Evolutionary conservation across 1,140 invertebrate genomes (phyloP), one percentile per base, ranked within the genome.

Genomic region (Papilio xuthus): DNA sequence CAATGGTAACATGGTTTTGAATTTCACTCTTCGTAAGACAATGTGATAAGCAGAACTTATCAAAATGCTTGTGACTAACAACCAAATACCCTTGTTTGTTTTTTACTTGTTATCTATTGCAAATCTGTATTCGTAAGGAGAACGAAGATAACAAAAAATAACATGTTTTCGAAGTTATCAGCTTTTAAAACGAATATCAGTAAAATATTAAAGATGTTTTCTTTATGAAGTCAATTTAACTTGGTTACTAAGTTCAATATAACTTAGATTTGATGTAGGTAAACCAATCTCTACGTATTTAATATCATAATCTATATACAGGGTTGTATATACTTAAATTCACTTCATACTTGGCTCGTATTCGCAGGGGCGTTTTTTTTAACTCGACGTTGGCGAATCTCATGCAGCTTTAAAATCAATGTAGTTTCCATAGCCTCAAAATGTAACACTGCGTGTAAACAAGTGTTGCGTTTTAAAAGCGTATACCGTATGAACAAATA

Each of bases 131-230:
- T 23, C 56, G 20, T 60, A 60, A 60, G 56, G 10, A 28, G 6
- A 10, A 63, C 26, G 12, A 28, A 63, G 23, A 63, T 63, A 63
- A 63, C 10, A 63, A 63, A 60, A 32, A 63, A 63, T 28, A 63
- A 63, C 60, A 28, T 63, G 60, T 63, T 63, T 63, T 63, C 10
- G 6, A 63, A 26, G 26, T 63, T 63, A 63, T 63, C 56, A 26
- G 56, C 23, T 60, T n/a, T 12, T 9, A 56, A 56, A 56, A 56
- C 53, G 20, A 60, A 23, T 26, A 26, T 26, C 20, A 4, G 12
- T 10, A 63, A 63, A 28, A 28, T 63, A 63, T 60, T 60, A 23
- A 26, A 53, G 1, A 13, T 63, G 60, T 63, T 63, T n/a, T 63
- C 12, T 1, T 13, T 26, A 28, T 23, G 53, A 26, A 4, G n/a